Evolutionary conservation across 2,888 invertebrate species (phyloP).

Genomic region (Epistrophe eligans): DNA sequence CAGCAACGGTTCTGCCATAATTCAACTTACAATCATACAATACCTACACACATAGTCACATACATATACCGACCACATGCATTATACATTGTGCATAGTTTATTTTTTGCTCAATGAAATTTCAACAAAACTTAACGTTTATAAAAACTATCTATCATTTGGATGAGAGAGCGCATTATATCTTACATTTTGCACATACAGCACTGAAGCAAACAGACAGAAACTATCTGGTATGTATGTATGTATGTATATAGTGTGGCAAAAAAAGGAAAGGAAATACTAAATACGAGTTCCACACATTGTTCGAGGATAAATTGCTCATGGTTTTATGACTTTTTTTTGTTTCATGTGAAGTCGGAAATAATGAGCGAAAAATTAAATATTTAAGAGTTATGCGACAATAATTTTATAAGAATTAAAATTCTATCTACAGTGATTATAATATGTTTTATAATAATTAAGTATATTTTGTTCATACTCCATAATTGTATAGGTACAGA

Average conservation of each 20-base stretch:
- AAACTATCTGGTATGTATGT: neutral
- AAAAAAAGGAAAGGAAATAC: slow-evolving; percentile 42
- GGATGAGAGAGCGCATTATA: slow-evolving; percentile 50
- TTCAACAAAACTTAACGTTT: slow-evolving; percentile 62
- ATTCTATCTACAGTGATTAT: too few species aligned
- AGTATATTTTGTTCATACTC: too few species aligned
- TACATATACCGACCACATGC: slow-evolving; percentile 16
- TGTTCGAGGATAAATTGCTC: slow-evolving; percentile 40
- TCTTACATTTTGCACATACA: slow-evolving; percentile 48
- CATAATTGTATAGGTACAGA: too few species aligned
- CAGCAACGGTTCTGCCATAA: slow-evolving; percentile 32
- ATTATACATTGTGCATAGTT: slow-evolving; percentile 52
- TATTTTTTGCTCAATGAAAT: slow-evolving; percentile 61
- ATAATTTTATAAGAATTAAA: neutral
- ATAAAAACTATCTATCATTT: slow-evolving; percentile 67
- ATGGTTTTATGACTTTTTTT: slow-evolving; percentile 10
- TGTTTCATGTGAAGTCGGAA: slow-evolving; percentile 7
- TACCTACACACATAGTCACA: neutral
- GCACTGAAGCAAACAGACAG: slow-evolving; percentile 22
- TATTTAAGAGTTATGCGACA: neutral
- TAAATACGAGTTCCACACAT: slow-evolving; percentile 52
- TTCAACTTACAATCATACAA: slow-evolving; percentile 36
- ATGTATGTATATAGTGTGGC: neutral
- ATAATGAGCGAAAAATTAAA: slow-evolving; percentile 12
- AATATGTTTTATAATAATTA: too few species aligned